These are phyloP conservation scores for Istiophorus platypterus DNA, from an alignment of 2,113 vertebrate species.

Conservation along the genomic window DNA sequence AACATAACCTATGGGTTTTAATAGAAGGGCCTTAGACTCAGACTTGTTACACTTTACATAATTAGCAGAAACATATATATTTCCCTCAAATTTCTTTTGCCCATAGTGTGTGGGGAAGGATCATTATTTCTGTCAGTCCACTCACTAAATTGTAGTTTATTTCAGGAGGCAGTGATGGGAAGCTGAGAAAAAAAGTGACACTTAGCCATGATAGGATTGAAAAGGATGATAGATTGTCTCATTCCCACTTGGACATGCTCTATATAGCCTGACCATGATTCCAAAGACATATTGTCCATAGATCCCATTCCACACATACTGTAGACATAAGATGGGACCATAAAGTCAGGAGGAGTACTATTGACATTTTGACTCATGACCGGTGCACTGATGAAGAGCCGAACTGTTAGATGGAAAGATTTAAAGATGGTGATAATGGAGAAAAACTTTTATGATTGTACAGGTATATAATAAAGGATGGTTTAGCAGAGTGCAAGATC, in stretches of 20 bases:
- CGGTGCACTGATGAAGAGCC: not conserved
- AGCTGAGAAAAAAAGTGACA: slow-evolving; percentile 58
- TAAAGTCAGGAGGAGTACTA: slow-evolving; percentile 20
- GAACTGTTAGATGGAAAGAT: not conserved
- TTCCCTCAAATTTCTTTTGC: not conserved
- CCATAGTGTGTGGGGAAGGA: not conserved
- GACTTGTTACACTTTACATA: not conserved
- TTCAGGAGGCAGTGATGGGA: slow-evolving; percentile 51
- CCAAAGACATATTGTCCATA: slow-evolving; percentile 57
- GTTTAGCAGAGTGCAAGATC: not conserved
- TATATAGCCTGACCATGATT: slow-evolving; percentile 57
- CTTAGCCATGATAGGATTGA: slow-evolving; percentile 65
- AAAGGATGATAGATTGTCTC: slow-evolving; percentile 72
- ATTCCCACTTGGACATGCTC: slow-evolving; percentile 72
- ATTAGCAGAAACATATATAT: slow-evolving; percentile 3
- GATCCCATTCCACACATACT: slow-evolving; percentile 14
- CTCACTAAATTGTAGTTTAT: slow-evolving; percentile 45
- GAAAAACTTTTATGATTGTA: not conserved
- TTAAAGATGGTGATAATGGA: not conserved
- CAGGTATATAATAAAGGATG: too few species aligned
- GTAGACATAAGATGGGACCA: slow-evolving; percentile 17
- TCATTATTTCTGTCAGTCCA: slow-evolving; percentile 30
- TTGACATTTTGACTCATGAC: slow-evolving; percentile 12
- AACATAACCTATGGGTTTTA: not conserved
- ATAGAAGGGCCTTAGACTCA: not conserved